These are phyloP conservation scores for Cydia strobilella DNA, from an alignment of 1,140 invertebrate genomes.

Conservation along the genomic window DNA sequence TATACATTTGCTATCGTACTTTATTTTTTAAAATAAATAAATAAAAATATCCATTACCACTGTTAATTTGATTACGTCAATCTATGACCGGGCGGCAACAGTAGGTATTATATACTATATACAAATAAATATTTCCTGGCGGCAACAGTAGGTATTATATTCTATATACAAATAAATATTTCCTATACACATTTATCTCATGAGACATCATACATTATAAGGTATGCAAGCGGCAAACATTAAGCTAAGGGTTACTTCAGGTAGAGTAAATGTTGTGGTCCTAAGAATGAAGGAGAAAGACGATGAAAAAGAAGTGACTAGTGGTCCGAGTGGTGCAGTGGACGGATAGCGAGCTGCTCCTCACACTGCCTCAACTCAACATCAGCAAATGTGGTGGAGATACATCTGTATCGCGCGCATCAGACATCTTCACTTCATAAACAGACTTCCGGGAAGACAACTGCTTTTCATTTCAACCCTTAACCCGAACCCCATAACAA, in stretches of 20 bases:
- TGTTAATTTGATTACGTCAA: neutral
- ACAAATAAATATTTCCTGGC: conserved; percentile 18
- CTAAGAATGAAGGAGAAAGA: neutral
- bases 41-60: neutral
- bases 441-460: neutral
- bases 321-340: neutral
- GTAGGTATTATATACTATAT: neutral
- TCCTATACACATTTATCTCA: neutral
- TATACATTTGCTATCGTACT: neutral
- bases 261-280: neutral
- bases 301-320: neutral
- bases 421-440: neutral
- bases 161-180: conserved; percentile 24
- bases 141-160: neutral
- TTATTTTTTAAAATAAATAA: neutral
- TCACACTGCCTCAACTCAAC: neutral
- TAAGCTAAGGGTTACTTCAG: neutral
- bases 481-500: conserved; percentile 36
- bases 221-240: neutral
- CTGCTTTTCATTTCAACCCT: conserved; percentile 1
- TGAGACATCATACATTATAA: neutral
- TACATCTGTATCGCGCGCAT: neutral
- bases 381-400: neutral
- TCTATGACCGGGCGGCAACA: neutral
- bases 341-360: neutral